Base-by-base conservation (phyloP, 2,888 invertebrate species). In the Luperina testacea region DNA sequence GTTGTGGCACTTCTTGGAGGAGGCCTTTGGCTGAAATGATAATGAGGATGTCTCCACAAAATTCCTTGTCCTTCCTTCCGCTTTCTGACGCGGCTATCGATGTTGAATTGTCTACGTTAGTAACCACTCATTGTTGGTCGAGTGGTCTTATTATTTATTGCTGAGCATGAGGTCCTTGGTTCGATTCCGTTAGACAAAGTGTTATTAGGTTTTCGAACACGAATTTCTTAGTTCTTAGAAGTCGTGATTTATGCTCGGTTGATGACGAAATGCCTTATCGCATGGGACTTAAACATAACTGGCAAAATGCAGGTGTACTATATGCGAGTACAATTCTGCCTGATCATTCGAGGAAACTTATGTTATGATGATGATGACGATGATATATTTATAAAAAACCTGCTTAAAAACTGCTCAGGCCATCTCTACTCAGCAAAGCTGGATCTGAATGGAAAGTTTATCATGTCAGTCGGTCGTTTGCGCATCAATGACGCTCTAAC, bases 381-480 rank as follows among this genome's bases (percentile, higher is more conserved):
- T 24, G 9, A 24, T 11, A 57, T n/a, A 24, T n/a, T 4, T 57
- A 57, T 9, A 24, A 8, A 53, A 57, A 59, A 42, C 13, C 42
- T 7, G 42, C 2, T 32, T 15, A 53, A 53, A 17, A n/a, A 24
- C 65, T n/a, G n/a, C 20, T 71, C 20, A 24, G 72, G 81, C 27
- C 51, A 64, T 73, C 80, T 84, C 78, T 70, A 65, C 68, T 53
- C 77, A 82, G 72, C 61, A 59, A 80, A 69, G 20, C 73, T 76
- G 59, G 7, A 63, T 13, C 42, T 48, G 42, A 82, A 85, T 68
- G 87, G 83, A 88, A 85, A 81, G 67, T 87, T 87, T 78, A 83
- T 75, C 42, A 65, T 65, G 75, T 78, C 71, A 70, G 65, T 76
- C 20, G 67, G 75, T 42, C 76, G 70, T 45, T 5, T 15, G 68